Conservation (phyloP, 2,113 vertebrate genomes). For the Excalfactoria chinensis region DNA sequence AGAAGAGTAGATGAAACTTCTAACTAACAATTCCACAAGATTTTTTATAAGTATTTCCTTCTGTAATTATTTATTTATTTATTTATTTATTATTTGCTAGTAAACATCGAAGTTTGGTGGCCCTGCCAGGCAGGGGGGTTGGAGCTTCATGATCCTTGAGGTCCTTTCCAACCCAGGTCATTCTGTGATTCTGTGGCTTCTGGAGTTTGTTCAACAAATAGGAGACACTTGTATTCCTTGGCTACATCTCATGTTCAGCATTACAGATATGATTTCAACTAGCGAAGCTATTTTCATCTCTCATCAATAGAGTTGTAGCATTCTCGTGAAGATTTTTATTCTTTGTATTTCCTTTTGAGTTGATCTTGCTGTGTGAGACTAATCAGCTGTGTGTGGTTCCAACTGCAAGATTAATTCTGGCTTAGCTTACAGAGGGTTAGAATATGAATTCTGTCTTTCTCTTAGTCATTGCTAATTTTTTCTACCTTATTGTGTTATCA, state of each 20-base stretch:
- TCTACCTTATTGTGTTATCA: not conserved
- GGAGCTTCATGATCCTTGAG: too few species aligned
- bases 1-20: not conserved
- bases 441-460: not conserved
- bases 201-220: not conserved
- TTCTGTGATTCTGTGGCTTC: not conserved
- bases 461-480: conserved; percentile 23
- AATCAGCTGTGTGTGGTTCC: not conserved
- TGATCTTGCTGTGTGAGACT: not conserved
- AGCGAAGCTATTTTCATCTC: not conserved
- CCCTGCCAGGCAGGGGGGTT: too few species aligned
- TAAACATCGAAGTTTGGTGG: too few species aligned
- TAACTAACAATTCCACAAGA: not conserved
- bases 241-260: not conserved
- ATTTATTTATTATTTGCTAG: too few species aligned
- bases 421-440: not conserved
- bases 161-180: too few species aligned
- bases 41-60: not conserved
- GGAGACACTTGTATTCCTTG: not conserved
- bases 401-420: not conserved
- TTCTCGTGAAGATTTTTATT: not conserved
- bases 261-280: not conserved
- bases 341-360: not conserved
- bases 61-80: not conserved
- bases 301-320: not conserved